phyloP scores from a whole-genome alignment of 2,113 vertebrate species.

The Chauna torquata region DNA sequence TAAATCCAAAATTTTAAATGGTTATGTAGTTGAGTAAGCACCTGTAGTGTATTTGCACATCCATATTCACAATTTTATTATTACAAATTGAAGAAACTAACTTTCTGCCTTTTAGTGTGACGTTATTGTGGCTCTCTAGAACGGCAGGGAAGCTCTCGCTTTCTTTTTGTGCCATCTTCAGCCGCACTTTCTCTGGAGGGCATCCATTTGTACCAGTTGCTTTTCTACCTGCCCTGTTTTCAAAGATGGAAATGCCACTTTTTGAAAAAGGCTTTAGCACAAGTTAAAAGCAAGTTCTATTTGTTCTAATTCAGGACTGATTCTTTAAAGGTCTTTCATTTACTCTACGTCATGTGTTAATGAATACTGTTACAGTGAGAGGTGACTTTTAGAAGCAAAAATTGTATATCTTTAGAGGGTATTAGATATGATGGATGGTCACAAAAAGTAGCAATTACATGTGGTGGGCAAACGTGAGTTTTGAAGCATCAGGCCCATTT shows the following conservation, averaged over 20 bases:
- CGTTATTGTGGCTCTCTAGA: not conserved
- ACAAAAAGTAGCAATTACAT: not conserved
- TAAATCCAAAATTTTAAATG: slow-evolving; percentile 28
- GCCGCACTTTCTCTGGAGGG: not conserved
- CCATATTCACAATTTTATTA: not conserved
- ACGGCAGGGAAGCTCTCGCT: not conserved
- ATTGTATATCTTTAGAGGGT: not conserved
- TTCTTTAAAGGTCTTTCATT: not conserved
- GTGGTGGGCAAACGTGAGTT: not conserved
- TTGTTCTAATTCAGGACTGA: not conserved
- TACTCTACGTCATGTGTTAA: not conserved
- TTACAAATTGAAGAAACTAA: not conserved
- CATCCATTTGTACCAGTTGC: not conserved
- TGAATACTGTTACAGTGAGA: not conserved
- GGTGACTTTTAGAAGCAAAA: not conserved
- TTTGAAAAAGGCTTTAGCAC: not conserved
- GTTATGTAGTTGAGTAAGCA: not conserved
- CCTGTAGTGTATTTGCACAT: not conserved
- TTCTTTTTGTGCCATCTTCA: not conserved
- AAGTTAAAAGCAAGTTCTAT: not conserved
- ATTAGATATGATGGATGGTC: not conserved
- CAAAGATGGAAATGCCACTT: not conserved
- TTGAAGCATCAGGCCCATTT: not conserved
- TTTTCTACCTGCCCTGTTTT: not conserved
- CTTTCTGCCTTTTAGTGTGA: not conserved